Percentiles rank a stretch among this genome's conserved stretches.
Conservation (phyloP, 1,140 invertebrate genomes). For the Aphelinus atriplicis region DNA sequence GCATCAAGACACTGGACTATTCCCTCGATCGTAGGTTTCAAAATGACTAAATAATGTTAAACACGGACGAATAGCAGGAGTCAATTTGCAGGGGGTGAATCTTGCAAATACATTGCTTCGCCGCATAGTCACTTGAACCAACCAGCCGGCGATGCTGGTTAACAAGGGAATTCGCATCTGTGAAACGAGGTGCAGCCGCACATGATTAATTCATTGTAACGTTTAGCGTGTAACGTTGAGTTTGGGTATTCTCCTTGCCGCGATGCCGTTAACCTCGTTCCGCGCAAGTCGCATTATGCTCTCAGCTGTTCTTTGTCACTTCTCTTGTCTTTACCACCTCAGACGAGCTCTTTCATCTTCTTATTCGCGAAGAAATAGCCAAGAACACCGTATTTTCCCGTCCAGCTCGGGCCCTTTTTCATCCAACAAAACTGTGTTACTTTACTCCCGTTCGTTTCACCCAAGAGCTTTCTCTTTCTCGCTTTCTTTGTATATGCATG, state of each 20-base stretch:
- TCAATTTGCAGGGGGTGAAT: too few species aligned
- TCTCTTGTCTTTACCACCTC: background rate
- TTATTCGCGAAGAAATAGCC: conserved; percentile 5
- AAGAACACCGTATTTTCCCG: background rate
- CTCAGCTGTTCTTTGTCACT: background rate
- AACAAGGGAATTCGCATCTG: too few species aligned
- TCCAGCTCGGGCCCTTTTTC: background rate
- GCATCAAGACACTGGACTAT: too few species aligned
- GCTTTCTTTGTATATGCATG: background rate
- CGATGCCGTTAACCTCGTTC: background rate
- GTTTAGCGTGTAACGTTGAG: conserved; percentile 38
- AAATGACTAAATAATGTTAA: too few species aligned
- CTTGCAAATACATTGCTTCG: too few species aligned
- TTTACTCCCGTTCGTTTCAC: background rate
- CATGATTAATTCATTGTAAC: conserved; percentile 54
- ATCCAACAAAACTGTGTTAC: background rate
- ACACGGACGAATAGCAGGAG: too few species aligned
- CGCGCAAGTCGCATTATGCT: background rate
- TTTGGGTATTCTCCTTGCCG: conserved; percentile 28
- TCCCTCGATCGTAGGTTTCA: too few species aligned
- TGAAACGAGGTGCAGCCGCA: conserved; percentile 30
- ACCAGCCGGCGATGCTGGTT: too few species aligned
- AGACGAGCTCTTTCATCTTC: conserved; percentile 2
- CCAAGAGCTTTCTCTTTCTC: background rate
- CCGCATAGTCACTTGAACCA: too few species aligned